Conservation (phyloP, 2,888 invertebrate genomes). For the Macaria notata region DNA sequence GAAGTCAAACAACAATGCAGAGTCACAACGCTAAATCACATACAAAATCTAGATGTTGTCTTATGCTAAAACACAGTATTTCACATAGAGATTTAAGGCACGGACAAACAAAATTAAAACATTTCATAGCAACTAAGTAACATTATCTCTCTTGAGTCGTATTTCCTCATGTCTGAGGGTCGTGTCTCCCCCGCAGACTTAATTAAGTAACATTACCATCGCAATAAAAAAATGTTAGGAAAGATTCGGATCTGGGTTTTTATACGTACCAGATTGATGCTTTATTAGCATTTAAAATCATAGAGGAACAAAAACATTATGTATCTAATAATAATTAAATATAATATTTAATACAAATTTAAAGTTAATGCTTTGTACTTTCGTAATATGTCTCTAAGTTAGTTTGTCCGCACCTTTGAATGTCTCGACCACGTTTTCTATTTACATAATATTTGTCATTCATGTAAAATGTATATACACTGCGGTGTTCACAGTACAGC, state of each 20-base stretch:
- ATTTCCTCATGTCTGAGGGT: no score
- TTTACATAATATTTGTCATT: conserved; percentile 8
- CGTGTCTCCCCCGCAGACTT: no score
- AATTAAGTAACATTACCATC: no score
- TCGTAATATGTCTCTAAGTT: no score
- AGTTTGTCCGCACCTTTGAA: no score
- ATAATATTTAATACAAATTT: no score
- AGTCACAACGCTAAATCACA: conserved; percentile 26
- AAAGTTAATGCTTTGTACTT: no score
- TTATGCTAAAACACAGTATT: conserved; percentile 22
- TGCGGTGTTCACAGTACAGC: conserved; percentile 19
- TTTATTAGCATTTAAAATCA: not conserved
- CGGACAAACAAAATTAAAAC: not conserved
- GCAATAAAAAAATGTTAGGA: not conserved
- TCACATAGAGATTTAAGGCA: conserved; percentile 27
- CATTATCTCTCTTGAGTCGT: no score
- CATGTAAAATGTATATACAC: conserved; percentile 30
- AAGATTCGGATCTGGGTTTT: not conserved
- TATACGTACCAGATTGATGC: not conserved
- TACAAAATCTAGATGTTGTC: conserved; percentile 24
- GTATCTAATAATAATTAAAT: no score
- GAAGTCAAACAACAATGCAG: conserved; percentile 30
- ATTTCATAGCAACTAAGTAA: no score
- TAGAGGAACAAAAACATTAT: no score
- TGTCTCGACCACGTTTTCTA: not conserved